phyloP scores from a whole-genome alignment of 2,888 invertebrate species.

The Xestia xanthographa region DNA sequence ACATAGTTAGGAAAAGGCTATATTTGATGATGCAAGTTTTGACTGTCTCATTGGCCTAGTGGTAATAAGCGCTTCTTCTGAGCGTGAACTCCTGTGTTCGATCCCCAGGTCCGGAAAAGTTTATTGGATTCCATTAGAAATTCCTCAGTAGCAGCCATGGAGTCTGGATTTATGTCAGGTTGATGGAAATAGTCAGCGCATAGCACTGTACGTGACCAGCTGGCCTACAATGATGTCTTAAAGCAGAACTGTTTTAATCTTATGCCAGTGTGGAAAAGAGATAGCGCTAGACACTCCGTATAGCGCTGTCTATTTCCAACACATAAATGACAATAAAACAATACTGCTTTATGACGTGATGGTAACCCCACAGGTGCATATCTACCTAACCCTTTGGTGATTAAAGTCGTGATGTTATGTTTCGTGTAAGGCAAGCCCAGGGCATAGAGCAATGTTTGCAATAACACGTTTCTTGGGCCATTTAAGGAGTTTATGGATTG shows the following conservation, averaged over 20 bases:
- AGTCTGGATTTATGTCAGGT: too few species aligned
- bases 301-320: too few species aligned
- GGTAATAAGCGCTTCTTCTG: background rate
- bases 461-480: constrained; percentile 25
- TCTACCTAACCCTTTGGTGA: background rate
- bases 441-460: constrained; percentile 8
- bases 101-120: too few species aligned
- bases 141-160: background rate
- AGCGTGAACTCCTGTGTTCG: background rate
- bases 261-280: too few species aligned
- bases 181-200: too few species aligned
- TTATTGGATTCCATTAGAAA: background rate
- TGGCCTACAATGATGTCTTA: too few species aligned
- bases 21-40: background rate
- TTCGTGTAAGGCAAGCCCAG: background rate
- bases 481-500: constrained; percentile 20
- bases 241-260: too few species aligned
- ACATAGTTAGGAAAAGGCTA: too few species aligned
- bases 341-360: too few species aligned
- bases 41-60: background rate
- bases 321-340: too few species aligned
- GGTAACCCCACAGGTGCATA: too few species aligned
- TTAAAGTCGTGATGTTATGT: background rate
- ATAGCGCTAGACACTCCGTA: too few species aligned
- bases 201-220: background rate